A percentile compares a stretch with the other conserved stretches of the same genome.
Evolutionary conservation across 2,797 vertebrate genomes (phyloP).

Genomic region (Cetoscarus ocellatus): DNA sequence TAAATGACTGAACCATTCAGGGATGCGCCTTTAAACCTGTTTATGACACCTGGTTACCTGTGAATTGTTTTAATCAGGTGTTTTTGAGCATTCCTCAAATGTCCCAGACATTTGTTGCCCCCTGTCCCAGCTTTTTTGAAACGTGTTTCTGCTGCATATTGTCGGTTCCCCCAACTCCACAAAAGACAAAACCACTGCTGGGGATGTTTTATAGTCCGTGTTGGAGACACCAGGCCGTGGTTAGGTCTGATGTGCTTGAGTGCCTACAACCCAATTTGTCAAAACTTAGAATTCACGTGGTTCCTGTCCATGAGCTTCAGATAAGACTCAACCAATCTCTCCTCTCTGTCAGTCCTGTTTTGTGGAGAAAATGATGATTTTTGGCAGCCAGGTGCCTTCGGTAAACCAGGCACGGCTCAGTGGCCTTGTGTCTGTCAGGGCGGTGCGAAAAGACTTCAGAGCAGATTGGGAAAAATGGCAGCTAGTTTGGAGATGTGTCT

Average conservation of each 20-base stretch:
- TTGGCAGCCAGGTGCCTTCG: constrained; percentile 54
- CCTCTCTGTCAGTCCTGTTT: constrained; percentile 59
- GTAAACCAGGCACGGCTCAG: constrained; percentile 57
- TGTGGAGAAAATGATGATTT: constrained; percentile 63
- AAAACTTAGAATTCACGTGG: constrained; percentile 56
- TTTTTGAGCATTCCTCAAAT: too few species aligned
- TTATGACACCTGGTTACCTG: too few species aligned
- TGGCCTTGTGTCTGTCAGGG: constrained; percentile 64
- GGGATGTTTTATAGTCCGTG: constrained; percentile 36
- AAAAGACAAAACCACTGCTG: too few species aligned
- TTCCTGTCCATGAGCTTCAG: constrained; percentile 45
- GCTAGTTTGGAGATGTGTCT: constrained; percentile 44
- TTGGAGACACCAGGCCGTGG: constrained; percentile 20
- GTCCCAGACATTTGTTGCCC: too few species aligned
- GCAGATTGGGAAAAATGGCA: constrained; percentile 56
- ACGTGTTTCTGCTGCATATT: too few species aligned
- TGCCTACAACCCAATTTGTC: constrained; percentile 53
- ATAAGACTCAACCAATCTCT: constrained; percentile 51
- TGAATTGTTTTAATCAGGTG: too few species aligned
- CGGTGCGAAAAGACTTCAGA: constrained; percentile 50
- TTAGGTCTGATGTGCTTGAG: constrained; percentile 28
- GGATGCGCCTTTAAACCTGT: too few species aligned
- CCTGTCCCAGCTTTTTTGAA: too few species aligned
- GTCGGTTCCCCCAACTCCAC: too few species aligned
- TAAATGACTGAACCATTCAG: too few species aligned